Evolutionary conservation across 2,888 invertebrate genomes (phyloP).

Genomic region (Scrobipalpa costella): DNA sequence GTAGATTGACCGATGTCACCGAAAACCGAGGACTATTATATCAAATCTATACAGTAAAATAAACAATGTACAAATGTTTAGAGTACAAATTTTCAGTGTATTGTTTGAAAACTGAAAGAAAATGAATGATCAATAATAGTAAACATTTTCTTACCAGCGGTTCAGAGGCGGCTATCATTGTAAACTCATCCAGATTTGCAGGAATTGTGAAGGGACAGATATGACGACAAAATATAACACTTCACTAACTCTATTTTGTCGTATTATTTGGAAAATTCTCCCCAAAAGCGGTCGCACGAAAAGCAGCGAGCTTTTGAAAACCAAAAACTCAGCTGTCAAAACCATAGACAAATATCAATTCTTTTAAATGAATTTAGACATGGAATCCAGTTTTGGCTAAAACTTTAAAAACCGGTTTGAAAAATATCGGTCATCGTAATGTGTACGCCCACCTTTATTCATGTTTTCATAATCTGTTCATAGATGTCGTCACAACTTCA

Average conservation of each 20-base stretch:
- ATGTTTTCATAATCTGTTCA: neutral
- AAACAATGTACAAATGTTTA: neutral
- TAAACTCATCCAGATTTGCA: constrained; percentile 94
- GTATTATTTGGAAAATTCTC: constrained; percentile 4
- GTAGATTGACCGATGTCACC: no score
- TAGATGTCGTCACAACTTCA: neutral
- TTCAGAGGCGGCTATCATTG: constrained; percentile 95
- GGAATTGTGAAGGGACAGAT: constrained; percentile 39
- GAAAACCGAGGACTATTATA: no score
- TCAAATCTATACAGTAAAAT: neutral
- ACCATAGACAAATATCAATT: neutral
- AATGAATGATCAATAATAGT: neutral
- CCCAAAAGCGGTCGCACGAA: neutral
- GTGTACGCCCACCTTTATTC: no score
- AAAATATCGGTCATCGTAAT: no score
- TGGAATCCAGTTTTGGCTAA: neutral
- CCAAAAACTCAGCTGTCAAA: no score
- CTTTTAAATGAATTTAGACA: neutral
- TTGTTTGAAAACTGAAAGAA: neutral
- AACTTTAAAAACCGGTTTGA: no score
- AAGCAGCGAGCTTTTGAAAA: neutral
- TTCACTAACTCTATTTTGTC: neutral
- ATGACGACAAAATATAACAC: neutral
- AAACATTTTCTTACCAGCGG: constrained; percentile 84
- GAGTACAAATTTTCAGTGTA: neutral